Conservation (phyloP, 2,113 vertebrate species). For the Siphamia tubifer region DNA sequence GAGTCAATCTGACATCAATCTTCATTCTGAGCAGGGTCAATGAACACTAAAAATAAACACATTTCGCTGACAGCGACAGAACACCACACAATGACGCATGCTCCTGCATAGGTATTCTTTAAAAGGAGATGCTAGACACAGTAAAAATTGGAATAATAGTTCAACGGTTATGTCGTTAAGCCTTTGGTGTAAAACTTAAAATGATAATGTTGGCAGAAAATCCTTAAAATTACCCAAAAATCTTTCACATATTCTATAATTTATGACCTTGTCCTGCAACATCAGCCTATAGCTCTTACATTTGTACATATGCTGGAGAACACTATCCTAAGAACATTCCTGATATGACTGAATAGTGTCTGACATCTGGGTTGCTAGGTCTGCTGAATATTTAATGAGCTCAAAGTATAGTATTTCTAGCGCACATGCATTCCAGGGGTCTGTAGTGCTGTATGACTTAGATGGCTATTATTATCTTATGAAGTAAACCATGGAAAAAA, state of each 20-base stretch:
- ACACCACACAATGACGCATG: not conserved
- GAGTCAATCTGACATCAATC: constrained; percentile 39
- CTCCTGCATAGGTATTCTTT: not conserved
- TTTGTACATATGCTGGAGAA: not conserved
- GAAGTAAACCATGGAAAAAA: not conserved
- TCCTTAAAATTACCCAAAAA: too few relatives aligned
- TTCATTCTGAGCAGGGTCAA: constrained; percentile 35
- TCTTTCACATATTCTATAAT: too few relatives aligned
- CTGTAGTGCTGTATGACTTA: not conserved
- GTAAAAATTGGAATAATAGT: not conserved
- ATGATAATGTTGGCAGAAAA: not conserved
- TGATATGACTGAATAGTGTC: not conserved
- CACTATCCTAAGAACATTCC: not conserved
- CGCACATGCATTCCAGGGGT: not conserved
- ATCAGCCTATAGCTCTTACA: not conserved
- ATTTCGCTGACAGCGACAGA: constrained; percentile 19
- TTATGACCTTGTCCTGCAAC: too few relatives aligned
- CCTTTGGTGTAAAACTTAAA: not conserved
- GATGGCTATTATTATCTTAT: not conserved
- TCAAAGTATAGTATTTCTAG: constrained; percentile 25
- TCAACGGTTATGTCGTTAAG: not conserved
- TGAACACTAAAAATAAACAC: constrained; percentile 44
- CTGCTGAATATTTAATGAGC: constrained; percentile 52
- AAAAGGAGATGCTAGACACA: not conserved
- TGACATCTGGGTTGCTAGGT: constrained; percentile 12